These are phyloP conservation scores for Drosophila prolongata DNA, from an alignment of 2,888 invertebrate species.

Conservation along the genomic window DNA sequence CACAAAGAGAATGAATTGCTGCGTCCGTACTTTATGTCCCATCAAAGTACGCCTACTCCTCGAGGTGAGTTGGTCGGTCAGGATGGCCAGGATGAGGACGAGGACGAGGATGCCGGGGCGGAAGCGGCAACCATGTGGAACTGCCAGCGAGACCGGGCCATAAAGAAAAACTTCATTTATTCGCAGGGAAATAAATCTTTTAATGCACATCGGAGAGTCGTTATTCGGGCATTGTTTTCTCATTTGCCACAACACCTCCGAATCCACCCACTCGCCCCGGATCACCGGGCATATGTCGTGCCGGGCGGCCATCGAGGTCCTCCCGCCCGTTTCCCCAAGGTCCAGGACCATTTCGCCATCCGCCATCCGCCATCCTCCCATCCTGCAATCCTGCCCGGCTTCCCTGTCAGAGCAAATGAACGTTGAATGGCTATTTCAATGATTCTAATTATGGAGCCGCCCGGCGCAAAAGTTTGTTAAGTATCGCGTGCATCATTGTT, in stretches of 20 bases:
- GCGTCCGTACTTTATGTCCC: constrained; percentile 53
- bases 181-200: constrained; percentile 75
- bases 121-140: constrained; percentile 19
- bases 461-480: constrained; percentile 68
- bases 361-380: background rate
- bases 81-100: background rate
- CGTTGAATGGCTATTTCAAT: constrained; percentile 71
- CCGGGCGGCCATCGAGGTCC: constrained; percentile 42
- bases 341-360: constrained; percentile 48
- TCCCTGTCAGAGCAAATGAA: constrained; percentile 55
- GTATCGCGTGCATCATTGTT: constrained; percentile 77
- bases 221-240: constrained; percentile 76
- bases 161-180: constrained; percentile 75
- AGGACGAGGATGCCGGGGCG: constrained; percentile 1
- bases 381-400: background rate
- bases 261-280: constrained; percentile 25
- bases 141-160: constrained; percentile 31
- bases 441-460: constrained; percentile 71
- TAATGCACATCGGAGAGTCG: constrained; percentile 76
- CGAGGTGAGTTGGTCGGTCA: constrained; percentile 9
- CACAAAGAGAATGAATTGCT: constrained; percentile 4
- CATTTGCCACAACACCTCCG: constrained; percentile 73
- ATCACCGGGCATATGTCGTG: constrained; percentile 53
- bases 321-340: constrained; percentile 14
- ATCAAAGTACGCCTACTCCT: constrained; percentile 33